Evolutionary conservation across 1,140 invertebrate genomes (phyloP).

Genomic region (Philaenus spumarius): DNA sequence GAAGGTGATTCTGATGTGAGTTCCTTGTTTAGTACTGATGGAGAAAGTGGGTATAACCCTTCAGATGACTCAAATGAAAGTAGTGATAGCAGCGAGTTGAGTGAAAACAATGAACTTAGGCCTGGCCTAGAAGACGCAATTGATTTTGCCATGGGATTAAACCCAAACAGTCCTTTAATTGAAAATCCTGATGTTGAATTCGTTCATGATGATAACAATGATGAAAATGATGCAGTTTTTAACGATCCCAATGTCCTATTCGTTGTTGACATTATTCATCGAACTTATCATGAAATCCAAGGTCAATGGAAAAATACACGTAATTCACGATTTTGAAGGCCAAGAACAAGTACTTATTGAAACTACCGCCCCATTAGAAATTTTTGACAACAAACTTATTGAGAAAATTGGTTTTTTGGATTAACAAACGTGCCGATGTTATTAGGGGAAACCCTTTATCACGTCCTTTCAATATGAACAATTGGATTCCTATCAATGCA

Average conservation of each 20-base stretch:
- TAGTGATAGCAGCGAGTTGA: neutral
- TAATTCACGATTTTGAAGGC: conserved; percentile 6
- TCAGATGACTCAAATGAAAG: neutral
- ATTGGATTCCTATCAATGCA: neutral
- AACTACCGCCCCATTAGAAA: conserved; percentile 3
- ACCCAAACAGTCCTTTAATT: neutral
- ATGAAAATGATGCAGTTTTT: neutral
- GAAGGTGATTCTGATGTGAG: neutral
- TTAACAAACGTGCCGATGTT: neutral
- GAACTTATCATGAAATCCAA: neutral
- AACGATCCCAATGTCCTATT: neutral
- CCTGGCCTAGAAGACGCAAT: neutral
- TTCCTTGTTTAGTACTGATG: too few species aligned
- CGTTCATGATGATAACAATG: neutral
- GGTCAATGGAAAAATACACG: neutral
- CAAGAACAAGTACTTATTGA: conserved; percentile 8
- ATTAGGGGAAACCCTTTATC: neutral
- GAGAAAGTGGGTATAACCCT: neutral
- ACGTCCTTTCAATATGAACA: neutral
- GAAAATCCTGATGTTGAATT: neutral
- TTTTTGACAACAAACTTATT: neutral
- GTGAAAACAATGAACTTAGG: neutral
- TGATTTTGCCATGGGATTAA: neutral
- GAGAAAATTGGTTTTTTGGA: neutral
- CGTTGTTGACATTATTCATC: neutral